phyloP scores from a whole-genome alignment of 2,888 invertebrate genomes.

The Adineta ricciae region DNA sequence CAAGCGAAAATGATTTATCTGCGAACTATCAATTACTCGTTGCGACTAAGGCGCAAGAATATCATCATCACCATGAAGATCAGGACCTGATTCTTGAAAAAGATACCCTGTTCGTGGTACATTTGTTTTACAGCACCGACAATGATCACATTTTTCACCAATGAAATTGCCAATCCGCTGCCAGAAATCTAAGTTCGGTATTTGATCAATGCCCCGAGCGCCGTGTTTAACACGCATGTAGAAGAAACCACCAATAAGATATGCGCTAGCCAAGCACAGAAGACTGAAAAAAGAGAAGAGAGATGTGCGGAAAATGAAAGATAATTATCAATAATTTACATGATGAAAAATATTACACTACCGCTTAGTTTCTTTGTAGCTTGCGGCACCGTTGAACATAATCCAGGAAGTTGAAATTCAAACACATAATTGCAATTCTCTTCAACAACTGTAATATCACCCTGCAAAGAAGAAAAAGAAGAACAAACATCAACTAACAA shows the following conservation, averaged over 20 bases:
- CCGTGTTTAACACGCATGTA: constrained; percentile 47
- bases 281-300: constrained; percentile 40
- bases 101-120: constrained; percentile 37
- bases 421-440: constrained; percentile 48
- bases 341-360: constrained; percentile 46
- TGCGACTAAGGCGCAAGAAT: not conserved
- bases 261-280: constrained; percentile 40
- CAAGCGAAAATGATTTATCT: not conserved
- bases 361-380: constrained; percentile 40
- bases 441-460: constrained; percentile 39
- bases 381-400: constrained; percentile 33
- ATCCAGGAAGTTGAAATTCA: constrained; percentile 39
- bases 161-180: constrained; percentile 49
- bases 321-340: constrained; percentile 40
- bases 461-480: not conserved
- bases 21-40: not conserved
- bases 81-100: not conserved
- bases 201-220: constrained; percentile 49
- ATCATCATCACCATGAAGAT: not conserved
- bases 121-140: constrained; percentile 43
- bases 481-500: no score
- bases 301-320: not conserved
- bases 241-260: constrained; percentile 45
- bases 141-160: constrained; percentile 49
- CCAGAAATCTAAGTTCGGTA: constrained; percentile 50